Evolutionary conservation across 2,113 vertebrate genomes (phyloP).

Genomic region (Terrapene triunguis): DNA sequence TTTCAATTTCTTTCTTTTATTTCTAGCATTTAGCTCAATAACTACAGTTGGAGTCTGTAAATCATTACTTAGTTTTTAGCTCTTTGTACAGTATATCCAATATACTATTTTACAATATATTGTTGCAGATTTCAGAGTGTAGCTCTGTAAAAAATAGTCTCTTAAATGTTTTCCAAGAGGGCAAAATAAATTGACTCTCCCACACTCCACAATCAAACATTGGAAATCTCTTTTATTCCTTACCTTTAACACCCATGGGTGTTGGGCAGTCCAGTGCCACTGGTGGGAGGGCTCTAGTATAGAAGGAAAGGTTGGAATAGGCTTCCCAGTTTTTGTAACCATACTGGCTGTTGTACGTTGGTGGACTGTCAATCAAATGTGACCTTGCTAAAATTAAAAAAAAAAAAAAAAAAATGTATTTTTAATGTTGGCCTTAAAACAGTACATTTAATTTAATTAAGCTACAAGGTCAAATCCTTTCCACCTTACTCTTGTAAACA

Average conservation of each 20-base stretch:
- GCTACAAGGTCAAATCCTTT: not conserved
- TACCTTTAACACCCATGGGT: slow-evolving; percentile 95
- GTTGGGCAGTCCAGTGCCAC: slow-evolving; percentile 93
- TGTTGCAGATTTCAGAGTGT: not conserved
- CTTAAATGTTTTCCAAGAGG: not conserved
- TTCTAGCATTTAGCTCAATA: not conserved
- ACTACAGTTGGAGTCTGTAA: not conserved
- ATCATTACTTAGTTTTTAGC: not conserved
- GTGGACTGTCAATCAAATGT: slow-evolving; percentile 94
- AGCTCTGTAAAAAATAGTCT: not conserved
- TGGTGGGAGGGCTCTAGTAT: slow-evolving; percentile 91
- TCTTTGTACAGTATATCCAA: not conserved
- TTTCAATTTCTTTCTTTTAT: not conserved
- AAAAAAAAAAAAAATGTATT: not conserved
- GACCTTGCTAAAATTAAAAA: slow-evolving; percentile 86
- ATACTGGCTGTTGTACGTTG: slow-evolving; percentile 92
- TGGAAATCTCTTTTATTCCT: not conserved
- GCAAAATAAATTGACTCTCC: not conserved
- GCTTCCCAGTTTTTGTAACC: slow-evolving; percentile 95
- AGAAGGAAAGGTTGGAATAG: slow-evolving; percentile 95
- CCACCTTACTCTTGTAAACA: not conserved
- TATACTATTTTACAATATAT: not conserved
- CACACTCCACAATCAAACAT: not conserved
- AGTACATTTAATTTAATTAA: not conserved
- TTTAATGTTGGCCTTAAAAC: not conserved